These are phyloP conservation scores for Drosophila borborema DNA, from an alignment of 2,888 invertebrate species.

Conservation along the genomic window DNA sequence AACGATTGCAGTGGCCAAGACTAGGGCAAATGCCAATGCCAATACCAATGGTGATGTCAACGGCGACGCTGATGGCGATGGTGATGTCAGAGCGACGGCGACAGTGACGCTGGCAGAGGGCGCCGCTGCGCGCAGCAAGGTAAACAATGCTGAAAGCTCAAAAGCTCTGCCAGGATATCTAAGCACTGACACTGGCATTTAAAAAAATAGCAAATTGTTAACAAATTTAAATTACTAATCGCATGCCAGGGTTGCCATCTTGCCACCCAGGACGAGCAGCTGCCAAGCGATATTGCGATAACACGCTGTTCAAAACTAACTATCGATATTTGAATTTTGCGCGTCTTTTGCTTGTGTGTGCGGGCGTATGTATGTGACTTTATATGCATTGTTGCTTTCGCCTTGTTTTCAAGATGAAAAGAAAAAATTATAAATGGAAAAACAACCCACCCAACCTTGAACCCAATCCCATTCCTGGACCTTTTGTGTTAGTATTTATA, in stretches of 20 bases:
- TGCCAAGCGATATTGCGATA: slow-evolving; percentile 27
- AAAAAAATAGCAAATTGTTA: slow-evolving; percentile 11
- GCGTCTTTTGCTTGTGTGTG: slow-evolving; percentile 1
- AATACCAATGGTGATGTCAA: slow-evolving; percentile 29
- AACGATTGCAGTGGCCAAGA: slow-evolving; percentile 12
- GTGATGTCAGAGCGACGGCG: slow-evolving; percentile 61
- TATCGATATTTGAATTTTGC: slow-evolving; percentile 26
- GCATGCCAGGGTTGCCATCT: slow-evolving; percentile 45
- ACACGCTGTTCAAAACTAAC: slow-evolving; percentile 13
- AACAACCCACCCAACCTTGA: background rate
- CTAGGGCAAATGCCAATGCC: slow-evolving; percentile 6
- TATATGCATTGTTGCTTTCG: slow-evolving; percentile 35
- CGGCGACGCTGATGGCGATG: slow-evolving; percentile 24
- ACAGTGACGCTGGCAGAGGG: slow-evolving; percentile 60
- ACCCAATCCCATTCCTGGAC: background rate
- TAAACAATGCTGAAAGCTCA: slow-evolving; percentile 51
- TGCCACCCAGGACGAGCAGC: slow-evolving; percentile 18
- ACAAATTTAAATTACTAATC: slow-evolving; percentile 41
- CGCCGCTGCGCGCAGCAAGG: slow-evolving; percentile 62
- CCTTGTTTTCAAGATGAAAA: slow-evolving; percentile 9
- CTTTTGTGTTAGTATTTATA: background rate
- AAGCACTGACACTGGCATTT: slow-evolving; percentile 12
- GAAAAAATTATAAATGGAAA: background rate
- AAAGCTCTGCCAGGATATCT: slow-evolving; percentile 3
- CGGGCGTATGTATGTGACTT: slow-evolving; percentile 13